Percentiles rank a stretch among this genome's conserved stretches.
Evolutionary conservation across 2,888 invertebrate genomes (phyloP).

Genomic region (Globia sparganii): DNA sequence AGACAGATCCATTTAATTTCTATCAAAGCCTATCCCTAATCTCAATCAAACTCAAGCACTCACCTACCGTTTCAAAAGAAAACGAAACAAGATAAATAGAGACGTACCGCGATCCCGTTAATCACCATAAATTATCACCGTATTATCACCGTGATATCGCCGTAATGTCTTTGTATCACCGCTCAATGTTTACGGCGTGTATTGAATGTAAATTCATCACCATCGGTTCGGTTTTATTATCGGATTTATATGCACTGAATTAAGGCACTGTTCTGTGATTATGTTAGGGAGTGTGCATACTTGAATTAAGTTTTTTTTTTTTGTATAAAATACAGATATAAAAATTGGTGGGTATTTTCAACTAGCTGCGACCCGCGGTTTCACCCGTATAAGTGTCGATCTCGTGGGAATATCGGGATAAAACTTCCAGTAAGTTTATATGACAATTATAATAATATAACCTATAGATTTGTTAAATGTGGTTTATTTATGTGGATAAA

Average conservation of each 20-base stretch:
- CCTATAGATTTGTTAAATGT: background rate
- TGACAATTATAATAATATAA: background rate
- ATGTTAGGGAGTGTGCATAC: conserved; percentile 24
- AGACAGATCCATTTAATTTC: background rate
- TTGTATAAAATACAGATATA: background rate
- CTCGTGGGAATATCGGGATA: too few relatives aligned
- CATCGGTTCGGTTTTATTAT: conserved; percentile 39
- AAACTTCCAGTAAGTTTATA: background rate
- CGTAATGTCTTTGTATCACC: conserved; percentile 53
- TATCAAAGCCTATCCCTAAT: background rate
- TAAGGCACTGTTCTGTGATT: conserved; percentile 8
- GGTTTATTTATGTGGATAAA: too few relatives aligned
- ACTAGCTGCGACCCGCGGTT: too few relatives aligned
- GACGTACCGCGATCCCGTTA: conserved; percentile 7
- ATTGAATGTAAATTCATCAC: conserved; percentile 60
- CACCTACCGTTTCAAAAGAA: conserved; percentile 10
- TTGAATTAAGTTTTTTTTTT: background rate
- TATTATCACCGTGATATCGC: conserved; percentile 51
- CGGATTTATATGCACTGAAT: conserved; percentile 32
- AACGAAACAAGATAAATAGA: conserved; percentile 30
- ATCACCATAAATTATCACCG: conserved; percentile 33
- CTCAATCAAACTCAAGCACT: conserved; percentile 11
- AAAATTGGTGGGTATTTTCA: too few relatives aligned
- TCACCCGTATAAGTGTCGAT: too few relatives aligned
- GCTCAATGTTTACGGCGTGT: conserved; percentile 56